Evolutionary conservation across 2,888 invertebrate species (phyloP), one percentile per base, ranked within the genome.

Genomic region (Troglohyphantes excavatus): DNA sequence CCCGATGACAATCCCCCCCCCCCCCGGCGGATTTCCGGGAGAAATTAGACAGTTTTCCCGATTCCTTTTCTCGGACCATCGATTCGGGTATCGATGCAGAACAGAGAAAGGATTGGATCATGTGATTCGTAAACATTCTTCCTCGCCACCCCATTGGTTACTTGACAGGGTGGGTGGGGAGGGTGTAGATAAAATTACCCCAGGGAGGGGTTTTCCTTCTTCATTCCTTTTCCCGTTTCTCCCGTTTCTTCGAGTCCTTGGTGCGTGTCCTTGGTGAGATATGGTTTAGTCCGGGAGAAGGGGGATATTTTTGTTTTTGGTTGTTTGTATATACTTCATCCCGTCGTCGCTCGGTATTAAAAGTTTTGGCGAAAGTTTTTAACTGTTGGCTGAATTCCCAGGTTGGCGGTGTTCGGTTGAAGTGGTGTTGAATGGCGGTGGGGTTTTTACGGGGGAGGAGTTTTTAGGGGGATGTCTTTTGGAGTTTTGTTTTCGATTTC

Each of bases 71-170:
- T 23, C 19, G 61, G 83, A 73, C 73, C 83, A 83, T 65, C 65
- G 83, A 73, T 73, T 73, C n/a, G n/a, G 29, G 82, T 72, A 61
- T 19, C 61, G 72, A 72, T 21, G 82, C 63, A 83, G 65, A 65
- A 72, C 59, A 29, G 43, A 65, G 83, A 61, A 73, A 43, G 73
- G 83, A 65, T 63, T 63, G 83, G 73, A 63, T 72, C 61, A 83
- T 63, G 73, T 65, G 83, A 83, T 73, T 73, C 83, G 83, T 65
- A 83, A 83, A 83, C 73, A 73, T 83, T 83, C 82, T 72, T 61
- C 39, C 61, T 65, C 68, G 46, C 27, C 46, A 68, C 68, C 53
- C 81, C 46, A 68, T 81, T 81, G 81, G 68, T 68, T 81, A 67
- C n/a, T 68, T 68, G 81, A 68, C 81, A 81, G 67, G 13, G 68